Evolutionary conservation across 2,113 vertebrate genomes (phyloP), one percentile per base, ranked within the genome.

Genomic region (Erythrocercus mccallii): DNA sequence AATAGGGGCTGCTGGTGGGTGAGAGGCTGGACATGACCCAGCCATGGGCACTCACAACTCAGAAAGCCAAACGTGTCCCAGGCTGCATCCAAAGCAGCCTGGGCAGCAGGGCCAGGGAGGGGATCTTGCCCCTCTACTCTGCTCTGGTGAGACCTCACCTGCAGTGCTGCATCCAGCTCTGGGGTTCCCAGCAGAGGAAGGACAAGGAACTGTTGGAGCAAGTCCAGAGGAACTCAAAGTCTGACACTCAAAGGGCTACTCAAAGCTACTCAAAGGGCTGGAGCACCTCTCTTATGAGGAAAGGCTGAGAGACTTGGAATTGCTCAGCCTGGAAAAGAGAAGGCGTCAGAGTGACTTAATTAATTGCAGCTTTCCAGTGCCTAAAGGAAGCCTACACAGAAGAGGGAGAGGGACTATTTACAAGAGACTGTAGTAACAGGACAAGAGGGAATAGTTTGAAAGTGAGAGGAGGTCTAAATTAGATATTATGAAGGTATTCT

Each of bases 201-300:
- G n/a, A 48, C 15, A n/a, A 8, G 30, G 58, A 40, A 0, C 9
- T 64, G 28, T 5, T 37, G 48, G 40, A 38, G 20, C 0, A 0
- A 30, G 60, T 40, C 19, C 42, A 48, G 15, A n/a, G 33, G 10
- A 57, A 6, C 16, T 8, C 35, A 66, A n/a, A 33, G n/a, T n/a
- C n/a, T n/a, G n/a, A n/a, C n/a, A n/a, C n/a, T n/a, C n/a, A n/a
- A n/a, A n/a, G n/a, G n/a, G n/a, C n/a, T n/a, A n/a, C n/a, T n/a
- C n/a, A n/a, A 85, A 12, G 12, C 44, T 48, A 11, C 27, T 74
- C 30, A 74, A 15, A 74, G 19, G 30, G 24, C 12, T 57, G 50
- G 24, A 74, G 19, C 12, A 48, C 10, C 8, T n/a, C 10, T 40
- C 48, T n/a, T 40, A 37, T 6, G 18, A 65, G 30, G 16, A 65